Conservation (phyloP, 2,888 invertebrate species). For the Lycophotia porphyrea region DNA sequence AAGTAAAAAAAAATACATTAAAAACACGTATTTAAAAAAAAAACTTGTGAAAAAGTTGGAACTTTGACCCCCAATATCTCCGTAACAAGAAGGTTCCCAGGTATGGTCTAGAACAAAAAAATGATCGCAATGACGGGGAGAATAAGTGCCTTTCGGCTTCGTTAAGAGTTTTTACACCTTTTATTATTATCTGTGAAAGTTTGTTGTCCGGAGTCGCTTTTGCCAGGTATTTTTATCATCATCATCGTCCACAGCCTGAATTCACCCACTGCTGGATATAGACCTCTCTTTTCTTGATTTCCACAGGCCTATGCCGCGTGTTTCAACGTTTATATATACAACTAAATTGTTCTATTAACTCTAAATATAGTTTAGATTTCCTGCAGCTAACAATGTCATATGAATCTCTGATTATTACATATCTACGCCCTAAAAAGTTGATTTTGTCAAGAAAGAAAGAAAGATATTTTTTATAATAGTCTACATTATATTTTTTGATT, state of each 20-base stretch:
- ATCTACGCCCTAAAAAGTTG: neutral
- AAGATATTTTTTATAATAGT: constrained; percentile 6
- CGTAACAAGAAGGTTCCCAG: too few relatives aligned
- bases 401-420: constrained; percentile 30
- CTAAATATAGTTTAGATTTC: neutral
- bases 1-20: too few relatives aligned
- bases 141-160: too few relatives aligned
- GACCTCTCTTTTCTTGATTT: neutral
- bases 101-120: too few relatives aligned
- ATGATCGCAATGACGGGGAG: too few relatives aligned
- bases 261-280: too few relatives aligned
- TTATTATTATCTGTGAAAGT: neutral
- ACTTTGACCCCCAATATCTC: too few relatives aligned
- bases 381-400: constrained; percentile 31
- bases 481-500: constrained; percentile 55
- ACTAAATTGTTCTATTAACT: constrained; percentile 35
- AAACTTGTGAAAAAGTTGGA: too few relatives aligned
- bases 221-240: neutral
- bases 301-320: neutral
- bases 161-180: too few relatives aligned
- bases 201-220: neutral
- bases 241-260: neutral
- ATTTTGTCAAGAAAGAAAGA: constrained; percentile 9
- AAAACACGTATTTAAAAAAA: too few relatives aligned
- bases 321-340: neutral